Conservation (phyloP, 2,888 invertebrate species). For the Heteropelma amictum region DNA sequence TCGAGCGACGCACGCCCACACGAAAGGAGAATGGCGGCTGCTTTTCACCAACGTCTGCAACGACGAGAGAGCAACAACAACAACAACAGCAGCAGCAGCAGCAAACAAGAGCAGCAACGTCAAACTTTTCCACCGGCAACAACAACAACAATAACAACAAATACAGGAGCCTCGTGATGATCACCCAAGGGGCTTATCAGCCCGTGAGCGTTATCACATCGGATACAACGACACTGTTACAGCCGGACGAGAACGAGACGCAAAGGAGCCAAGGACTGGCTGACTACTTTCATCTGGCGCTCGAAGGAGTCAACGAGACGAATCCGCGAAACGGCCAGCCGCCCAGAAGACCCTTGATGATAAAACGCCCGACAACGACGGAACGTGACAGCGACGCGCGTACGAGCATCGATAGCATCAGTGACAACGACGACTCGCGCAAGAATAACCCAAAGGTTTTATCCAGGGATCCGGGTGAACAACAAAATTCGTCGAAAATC, state of each 20-base stretch:
- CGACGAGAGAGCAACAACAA: conserved; percentile 33
- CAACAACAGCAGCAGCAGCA: conserved; percentile 4
- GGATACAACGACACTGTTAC: conserved; percentile 86
- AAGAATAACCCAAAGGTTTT: conserved; percentile 48
- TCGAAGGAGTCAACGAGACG: conserved; percentile 73
- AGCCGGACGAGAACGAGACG: conserved; percentile 77
- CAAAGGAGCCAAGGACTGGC: conserved; percentile 80
- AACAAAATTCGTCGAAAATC: neutral
- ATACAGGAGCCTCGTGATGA: conserved; percentile 94
- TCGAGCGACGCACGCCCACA: conserved; percentile 76
- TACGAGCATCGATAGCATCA: conserved; percentile 73
- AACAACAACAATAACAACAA: conserved; percentile 81
- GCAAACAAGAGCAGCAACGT: conserved; percentile 32
- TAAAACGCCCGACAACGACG: conserved; percentile 65
- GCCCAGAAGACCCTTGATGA: conserved; percentile 71
- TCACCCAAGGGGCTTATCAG: conserved; percentile 84
- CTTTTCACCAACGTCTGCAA: conserved; percentile 37
- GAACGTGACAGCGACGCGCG: conserved; percentile 71
- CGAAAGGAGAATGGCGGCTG: conserved; percentile 73
- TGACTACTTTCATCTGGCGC: conserved; percentile 77
- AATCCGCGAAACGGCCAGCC: conserved; percentile 65
- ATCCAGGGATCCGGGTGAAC: conserved; percentile 4
- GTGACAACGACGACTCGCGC: conserved; percentile 74
- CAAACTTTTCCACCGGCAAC: conserved; percentile 65
- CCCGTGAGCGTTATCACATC: conserved; percentile 87